Conservation (phyloP, 2,888 invertebrate species). For the Parnassius smintheus region DNA sequence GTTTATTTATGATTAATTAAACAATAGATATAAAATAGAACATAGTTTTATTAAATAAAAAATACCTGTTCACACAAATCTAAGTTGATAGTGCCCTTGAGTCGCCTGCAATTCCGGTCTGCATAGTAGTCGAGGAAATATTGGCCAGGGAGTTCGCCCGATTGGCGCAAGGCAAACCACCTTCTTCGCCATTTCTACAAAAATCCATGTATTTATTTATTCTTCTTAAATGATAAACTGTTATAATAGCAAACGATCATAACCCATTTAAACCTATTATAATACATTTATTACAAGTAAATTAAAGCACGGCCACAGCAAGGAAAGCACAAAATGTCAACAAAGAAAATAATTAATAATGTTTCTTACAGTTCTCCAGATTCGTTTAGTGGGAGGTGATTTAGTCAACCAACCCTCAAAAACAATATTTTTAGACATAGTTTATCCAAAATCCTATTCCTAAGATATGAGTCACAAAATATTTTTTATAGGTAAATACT, state of each 20-base stretch:
- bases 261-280: background rate
- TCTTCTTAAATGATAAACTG: no score
- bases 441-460: constrained; percentile 36
- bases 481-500: constrained; percentile 38
- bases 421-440: constrained; percentile 85
- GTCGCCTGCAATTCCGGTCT: constrained; percentile 90
- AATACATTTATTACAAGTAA: constrained; percentile 19
- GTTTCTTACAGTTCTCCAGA: constrained; percentile 95
- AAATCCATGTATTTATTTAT: constrained; percentile 5
- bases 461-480: constrained; percentile 50
- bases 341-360: constrained; percentile 47
- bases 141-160: constrained; percentile 95
- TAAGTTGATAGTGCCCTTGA: constrained; percentile 94
- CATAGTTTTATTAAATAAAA: constrained; percentile 26
- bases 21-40: constrained; percentile 6
- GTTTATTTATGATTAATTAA: background rate
- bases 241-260: no score
- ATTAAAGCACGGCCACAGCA: constrained; percentile 28
- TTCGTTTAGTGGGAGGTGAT: constrained; percentile 95
- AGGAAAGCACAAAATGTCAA: constrained; percentile 52
- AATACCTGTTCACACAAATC: constrained; percentile 97
- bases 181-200: constrained; percentile 95
- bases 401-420: constrained; percentile 97
- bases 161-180: constrained; percentile 95
- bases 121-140: constrained; percentile 97